Conservation (phyloP, 2,113 vertebrate species). For the Jacana jacana region DNA sequence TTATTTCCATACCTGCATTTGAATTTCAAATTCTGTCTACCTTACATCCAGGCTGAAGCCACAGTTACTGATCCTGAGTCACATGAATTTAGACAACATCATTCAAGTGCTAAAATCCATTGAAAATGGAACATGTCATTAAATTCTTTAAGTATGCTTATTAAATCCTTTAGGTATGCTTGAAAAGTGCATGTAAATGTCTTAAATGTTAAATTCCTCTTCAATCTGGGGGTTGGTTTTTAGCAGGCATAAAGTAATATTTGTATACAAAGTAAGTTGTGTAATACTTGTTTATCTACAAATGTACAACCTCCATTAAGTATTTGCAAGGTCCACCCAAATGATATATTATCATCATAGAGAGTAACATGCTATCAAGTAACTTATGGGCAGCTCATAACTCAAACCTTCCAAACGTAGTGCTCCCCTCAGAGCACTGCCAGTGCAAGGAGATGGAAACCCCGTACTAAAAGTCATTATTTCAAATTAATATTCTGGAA, state of each 20-base stretch:
- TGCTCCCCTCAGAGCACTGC: background rate
- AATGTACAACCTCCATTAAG: background rate
- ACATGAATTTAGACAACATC: background rate
- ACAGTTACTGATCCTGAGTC: background rate
- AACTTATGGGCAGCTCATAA: background rate
- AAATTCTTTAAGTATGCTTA: background rate
- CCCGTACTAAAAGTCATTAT: background rate
- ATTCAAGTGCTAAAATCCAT: background rate
- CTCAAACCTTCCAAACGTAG: background rate
- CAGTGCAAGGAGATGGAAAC: background rate
- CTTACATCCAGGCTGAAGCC: background rate
- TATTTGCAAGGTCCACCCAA: background rate
- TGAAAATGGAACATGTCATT: background rate
- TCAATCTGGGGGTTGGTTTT: background rate
- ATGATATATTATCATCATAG: background rate
- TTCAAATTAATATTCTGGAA: background rate
- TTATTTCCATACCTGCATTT: background rate
- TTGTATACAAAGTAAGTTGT: background rate
- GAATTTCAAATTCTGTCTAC: background rate
- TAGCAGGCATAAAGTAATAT: background rate
- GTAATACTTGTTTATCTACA: background rate
- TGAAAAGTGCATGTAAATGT: background rate
- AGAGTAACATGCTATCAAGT: background rate
- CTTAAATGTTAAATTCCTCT: background rate
- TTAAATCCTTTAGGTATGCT: background rate